Conservation (phyloP, 2,888 invertebrate genomes). For the Latrodectus elegans region DNA sequence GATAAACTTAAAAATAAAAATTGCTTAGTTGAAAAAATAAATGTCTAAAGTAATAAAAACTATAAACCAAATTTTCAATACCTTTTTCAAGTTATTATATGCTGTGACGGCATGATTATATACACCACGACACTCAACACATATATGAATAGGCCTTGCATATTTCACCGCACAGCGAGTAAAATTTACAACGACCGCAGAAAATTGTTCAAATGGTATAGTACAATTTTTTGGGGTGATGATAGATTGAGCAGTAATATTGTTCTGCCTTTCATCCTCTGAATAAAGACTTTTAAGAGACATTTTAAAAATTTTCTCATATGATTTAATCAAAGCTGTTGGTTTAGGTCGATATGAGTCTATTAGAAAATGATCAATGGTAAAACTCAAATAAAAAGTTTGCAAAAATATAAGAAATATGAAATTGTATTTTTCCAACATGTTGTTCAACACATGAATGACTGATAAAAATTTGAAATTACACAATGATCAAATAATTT, state of each 20-base stretch:
- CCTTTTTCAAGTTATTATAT: not conserved
- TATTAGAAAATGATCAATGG: not conserved
- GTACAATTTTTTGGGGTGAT: conserved; percentile 16
- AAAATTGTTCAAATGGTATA: conserved; percentile 22
- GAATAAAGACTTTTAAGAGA: not conserved
- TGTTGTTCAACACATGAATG: no score
- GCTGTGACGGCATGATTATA: not conserved
- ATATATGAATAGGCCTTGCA: conserved; percentile 40
- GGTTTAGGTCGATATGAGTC: not conserved
- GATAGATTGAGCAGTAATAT: not conserved
- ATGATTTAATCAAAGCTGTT: not conserved
- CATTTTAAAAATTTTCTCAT: not conserved
- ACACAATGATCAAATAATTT: no score
- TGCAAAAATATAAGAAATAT: no score
- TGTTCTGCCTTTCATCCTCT: not conserved
- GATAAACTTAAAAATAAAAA: no score
- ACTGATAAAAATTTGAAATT: no score
- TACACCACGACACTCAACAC: conserved; percentile 10
- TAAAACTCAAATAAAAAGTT: not conserved
- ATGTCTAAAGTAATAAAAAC: no score
- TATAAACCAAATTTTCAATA: not conserved
- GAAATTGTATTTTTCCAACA: no score
- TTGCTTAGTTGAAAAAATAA: no score
- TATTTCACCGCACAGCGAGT: conserved; percentile 23
- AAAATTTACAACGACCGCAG: conserved; percentile 19